Evolutionary conservation across 2,113 vertebrate species (phyloP), one percentile per base, ranked within the genome.

Genomic region (Tachysurus fulvidraco): DNA sequence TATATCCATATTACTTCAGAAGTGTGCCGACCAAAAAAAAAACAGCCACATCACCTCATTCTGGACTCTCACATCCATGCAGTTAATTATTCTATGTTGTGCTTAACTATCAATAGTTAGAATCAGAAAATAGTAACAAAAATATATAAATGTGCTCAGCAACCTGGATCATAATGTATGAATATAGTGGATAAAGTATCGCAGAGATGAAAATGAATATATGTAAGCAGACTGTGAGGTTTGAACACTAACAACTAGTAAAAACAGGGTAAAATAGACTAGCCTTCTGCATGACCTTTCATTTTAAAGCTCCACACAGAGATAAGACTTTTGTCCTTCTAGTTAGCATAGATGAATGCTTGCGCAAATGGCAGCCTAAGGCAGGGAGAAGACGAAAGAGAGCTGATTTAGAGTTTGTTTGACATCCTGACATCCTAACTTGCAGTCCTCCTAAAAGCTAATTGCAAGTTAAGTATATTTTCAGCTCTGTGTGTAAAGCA

Each of bases 261-360:
- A 86, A 78, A 30, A 9, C 7, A 46, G 46, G 7, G 46, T 46
- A 46, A 50, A 50, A 50, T 50, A 89, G 83, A 80, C 77, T 79
- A 83, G 55, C 87, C 89, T 88, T 88, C 88, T 69, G 21, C 86
- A 57, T 93, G 92, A 94, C 93, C 92, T 92, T 91, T 93, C 85
- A 86, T 90, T 92, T 76, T 88, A 85, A 88, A 59, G 50, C 88
- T 62, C 91, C 88, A 83, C 62, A 73, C 87, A 90, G 14, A 90
- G 91, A 90, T 91, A 83, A 92, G 91, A 91, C 88, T 89, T 90
- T 84, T 91, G 91, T 93, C 87, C 92, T 81, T 89, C 69, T 83
- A 89, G 74, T 78, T 87, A 91, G 78, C 89, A 88, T 71, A 84
- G 90, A 93, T 90, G 90, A 92, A 93, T 88, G 87, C 89, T 89